Percentiles rank a stretch among this genome's conserved stretches.
Evolutionary conservation across 2,113 vertebrate species (phyloP).

Genomic region (Nymphicus hollandicus): DNA sequence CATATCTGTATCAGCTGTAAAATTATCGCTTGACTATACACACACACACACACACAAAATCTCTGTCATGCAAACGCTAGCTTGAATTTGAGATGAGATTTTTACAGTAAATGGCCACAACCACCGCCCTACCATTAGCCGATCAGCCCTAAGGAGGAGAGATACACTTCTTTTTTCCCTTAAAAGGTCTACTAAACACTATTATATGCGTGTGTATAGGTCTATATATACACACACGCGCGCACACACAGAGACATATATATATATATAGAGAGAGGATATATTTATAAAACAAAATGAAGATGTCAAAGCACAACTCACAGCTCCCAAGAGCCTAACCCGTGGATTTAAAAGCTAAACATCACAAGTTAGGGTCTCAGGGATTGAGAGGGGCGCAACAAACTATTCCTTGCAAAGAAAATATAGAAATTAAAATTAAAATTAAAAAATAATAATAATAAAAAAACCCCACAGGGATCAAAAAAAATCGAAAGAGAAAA

Average conservation of each 20-base stretch:
- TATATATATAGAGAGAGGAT: not conserved
- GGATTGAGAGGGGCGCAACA: slow-evolving; percentile 92
- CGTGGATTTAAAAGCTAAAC: slow-evolving; percentile 98
- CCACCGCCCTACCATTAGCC: slow-evolving; percentile 42
- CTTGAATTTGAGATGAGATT: not conserved
- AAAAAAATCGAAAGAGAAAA: slow-evolving; percentile 29
- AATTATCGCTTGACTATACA: slow-evolving; percentile 31
- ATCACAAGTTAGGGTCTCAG: slow-evolving; percentile 99
- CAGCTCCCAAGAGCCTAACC: slow-evolving; percentile 99
- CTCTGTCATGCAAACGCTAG: not conserved
- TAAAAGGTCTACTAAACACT: slow-evolving; percentile 60
- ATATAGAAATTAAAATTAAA: not conserved
- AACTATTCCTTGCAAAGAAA: slow-evolving; percentile 60
- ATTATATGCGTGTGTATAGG: slow-evolving; percentile 20
- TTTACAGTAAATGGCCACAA: slow-evolving; percentile 27
- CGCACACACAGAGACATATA: not conserved
- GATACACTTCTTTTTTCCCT: slow-evolving; percentile 53
- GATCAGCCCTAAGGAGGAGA: slow-evolving; percentile 45
- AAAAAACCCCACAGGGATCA: not conserved
- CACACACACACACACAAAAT: not conserved
- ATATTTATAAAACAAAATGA: slow-evolving; percentile 50
- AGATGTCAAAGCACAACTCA: slow-evolving; percentile 90
- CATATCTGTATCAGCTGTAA: slow-evolving; percentile 22
- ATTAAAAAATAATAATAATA: not conserved
- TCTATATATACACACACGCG: not conserved